phyloP scores from a whole-genome alignment of 2,797 vertebrate species.

The Falco concolor region DNA sequence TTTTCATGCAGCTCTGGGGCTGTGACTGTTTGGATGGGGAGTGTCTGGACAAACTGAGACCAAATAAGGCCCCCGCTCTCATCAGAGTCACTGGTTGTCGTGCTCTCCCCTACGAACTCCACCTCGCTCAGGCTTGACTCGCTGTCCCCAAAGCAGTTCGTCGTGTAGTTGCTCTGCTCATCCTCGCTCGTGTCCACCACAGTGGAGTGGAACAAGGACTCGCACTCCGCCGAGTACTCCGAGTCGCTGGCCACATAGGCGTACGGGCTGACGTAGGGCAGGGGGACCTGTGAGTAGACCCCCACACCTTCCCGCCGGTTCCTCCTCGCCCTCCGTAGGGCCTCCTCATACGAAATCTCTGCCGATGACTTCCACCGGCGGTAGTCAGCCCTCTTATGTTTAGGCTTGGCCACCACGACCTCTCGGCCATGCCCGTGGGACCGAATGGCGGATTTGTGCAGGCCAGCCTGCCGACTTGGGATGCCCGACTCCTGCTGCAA shows the following conservation, averaged over 20 bases:
- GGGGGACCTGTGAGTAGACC: constrained; percentile 55
- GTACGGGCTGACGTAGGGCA: constrained; percentile 77
- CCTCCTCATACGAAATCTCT: constrained; percentile 82
- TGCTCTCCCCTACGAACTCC: constrained; percentile 84
- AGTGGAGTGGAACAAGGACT: constrained; percentile 92
- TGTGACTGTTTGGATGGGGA: constrained; percentile 70
- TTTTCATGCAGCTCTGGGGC: constrained; percentile 74
- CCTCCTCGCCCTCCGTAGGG: constrained; percentile 74
- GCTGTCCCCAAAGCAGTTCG: constrained; percentile 92
- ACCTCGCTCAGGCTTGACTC: constrained; percentile 87
- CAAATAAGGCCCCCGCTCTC: constrained; percentile 82
- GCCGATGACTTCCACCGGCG: constrained; percentile 78
- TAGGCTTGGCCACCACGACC: constrained; percentile 84
- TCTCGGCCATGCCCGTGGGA: constrained; percentile 78
- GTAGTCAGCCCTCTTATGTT: constrained; percentile 84
- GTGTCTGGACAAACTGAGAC: constrained; percentile 83
- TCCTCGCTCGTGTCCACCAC: constrained; percentile 92
- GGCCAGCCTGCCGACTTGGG: constrained; percentile 7
- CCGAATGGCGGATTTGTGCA: constrained; percentile 46
- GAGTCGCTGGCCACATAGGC: constrained; percentile 85
- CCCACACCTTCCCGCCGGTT: constrained; percentile 74
- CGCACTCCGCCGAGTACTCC: constrained; percentile 92
- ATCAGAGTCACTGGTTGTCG: constrained; percentile 84
- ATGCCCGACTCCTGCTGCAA: constrained; percentile 69
- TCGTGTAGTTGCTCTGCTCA: constrained; percentile 89